Base-by-base conservation (phyloP, 1,140 invertebrate genomes). In the Aplysia californica region DNA sequence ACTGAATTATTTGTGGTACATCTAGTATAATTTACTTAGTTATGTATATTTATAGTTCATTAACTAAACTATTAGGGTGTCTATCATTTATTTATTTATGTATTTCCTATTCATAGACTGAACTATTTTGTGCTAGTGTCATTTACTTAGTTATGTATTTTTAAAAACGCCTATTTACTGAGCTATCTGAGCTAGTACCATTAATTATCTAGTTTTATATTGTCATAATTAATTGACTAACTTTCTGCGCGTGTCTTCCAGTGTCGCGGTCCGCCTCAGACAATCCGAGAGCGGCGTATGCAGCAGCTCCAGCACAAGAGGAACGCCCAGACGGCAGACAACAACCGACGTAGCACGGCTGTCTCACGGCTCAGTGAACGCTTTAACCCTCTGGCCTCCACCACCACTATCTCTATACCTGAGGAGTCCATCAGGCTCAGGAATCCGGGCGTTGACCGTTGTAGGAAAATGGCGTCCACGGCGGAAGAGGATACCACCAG, bases 281-380 rank as follows among this genome's bases (percentile, higher is more conserved):
- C 3, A 38, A 18, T 75, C 18, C 15, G 72, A 55, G 72, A 75
- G 55, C 10, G 72, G 31, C 59, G 72, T 21, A 65, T 75, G 61
- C 59, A 65, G 26, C 75, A 80, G 65, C 33, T 77, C 38, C 61
- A 72, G 68, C 31, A 61, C 2, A 71, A 39, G 50, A n/a, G n/a
- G n/a, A n/a, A n/a, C n/a, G n/a, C n/a, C 65, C 75, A 41, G 31
- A 76, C 56, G 38, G 66, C 44, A 75, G n/a, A n/a, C 21, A 1
- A 66, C 6, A 65, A 65, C 18, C 3, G 72, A 15, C 72, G 72
- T 0, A 75, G 72, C 31, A 75, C 72, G 3, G 72, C 72, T 21
- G 74, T 75, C n/a, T 76, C 76, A 3, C 35, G 72, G 36, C 69
- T 73, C 21, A 78, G 79, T 33, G 71, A 80, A 20, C 56, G 64